Evolutionary conservation across 2,888 invertebrate genomes (phyloP).

Genomic region (Diaperis boleti): DNA sequence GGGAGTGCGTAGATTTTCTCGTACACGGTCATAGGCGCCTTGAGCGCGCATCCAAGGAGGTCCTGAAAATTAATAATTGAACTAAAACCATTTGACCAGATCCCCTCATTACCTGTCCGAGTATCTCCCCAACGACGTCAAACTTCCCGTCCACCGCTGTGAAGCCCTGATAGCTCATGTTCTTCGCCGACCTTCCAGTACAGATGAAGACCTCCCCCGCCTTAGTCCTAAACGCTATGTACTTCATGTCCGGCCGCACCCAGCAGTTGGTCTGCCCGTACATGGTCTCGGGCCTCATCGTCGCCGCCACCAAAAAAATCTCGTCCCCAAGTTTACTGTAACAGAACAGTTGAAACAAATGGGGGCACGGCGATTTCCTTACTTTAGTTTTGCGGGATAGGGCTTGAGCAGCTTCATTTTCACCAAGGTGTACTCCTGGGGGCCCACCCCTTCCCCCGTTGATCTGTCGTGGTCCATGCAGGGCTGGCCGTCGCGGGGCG

Average conservation of each 20-base stretch:
- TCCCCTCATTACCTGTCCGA: slow-evolving; percentile 78
- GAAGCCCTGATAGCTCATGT: slow-evolving; percentile 96
- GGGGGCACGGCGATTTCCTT: no score
- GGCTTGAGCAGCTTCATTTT: slow-evolving; percentile 90
- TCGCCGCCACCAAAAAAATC: slow-evolving; percentile 94
- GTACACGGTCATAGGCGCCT: slow-evolving; percentile 88
- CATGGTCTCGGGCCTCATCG: slow-evolving; percentile 99
- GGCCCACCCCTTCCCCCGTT: slow-evolving; percentile 96
- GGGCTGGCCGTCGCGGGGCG: slow-evolving; percentile 96
- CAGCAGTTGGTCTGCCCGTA: slow-evolving; percentile 99
- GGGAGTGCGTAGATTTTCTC: slow-evolving; percentile 91
- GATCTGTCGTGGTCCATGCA: slow-evolving; percentile 99
- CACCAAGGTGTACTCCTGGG: slow-evolving; percentile 97
- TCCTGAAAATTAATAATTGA: slow-evolving; percentile 65
- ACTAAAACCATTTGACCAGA: no score
- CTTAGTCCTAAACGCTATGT: slow-evolving; percentile 85
- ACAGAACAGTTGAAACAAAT: neutral
- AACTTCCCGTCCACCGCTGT: slow-evolving; percentile 84
- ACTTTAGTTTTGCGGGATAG: slow-evolving; percentile 79
- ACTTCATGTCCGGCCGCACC: slow-evolving; percentile 95
- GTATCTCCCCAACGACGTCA: slow-evolving; percentile 76
- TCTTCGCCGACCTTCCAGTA: slow-evolving; percentile 89
- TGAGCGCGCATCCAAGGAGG: slow-evolving; percentile 85
- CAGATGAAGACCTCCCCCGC: slow-evolving; percentile 86
- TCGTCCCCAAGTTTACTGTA: slow-evolving; percentile 25